A percentile compares a stretch with the other conserved stretches of the same genome.
phyloP scores from a whole-genome alignment of 2,888 invertebrate species.

The Orchesellides sinensis region DNA sequence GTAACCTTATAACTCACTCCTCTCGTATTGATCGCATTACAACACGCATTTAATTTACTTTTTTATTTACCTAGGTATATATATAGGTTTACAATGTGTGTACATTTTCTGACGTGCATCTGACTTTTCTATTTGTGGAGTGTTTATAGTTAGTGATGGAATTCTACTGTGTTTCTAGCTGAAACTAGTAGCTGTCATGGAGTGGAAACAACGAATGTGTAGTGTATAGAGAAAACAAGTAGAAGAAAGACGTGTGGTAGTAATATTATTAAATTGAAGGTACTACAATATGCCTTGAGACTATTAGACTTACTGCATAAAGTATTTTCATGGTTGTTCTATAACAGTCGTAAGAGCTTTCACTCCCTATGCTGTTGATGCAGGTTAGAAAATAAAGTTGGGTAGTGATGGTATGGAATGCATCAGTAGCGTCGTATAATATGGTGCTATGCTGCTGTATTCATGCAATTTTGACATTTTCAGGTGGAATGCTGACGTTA shows the following conservation, averaged over 20 bases:
- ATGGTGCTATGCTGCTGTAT: constrained; percentile 14
- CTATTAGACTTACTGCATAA: too few species aligned
- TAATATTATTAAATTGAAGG: too few species aligned
- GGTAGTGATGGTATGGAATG: constrained; percentile 3
- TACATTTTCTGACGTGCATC: constrained; percentile 26
- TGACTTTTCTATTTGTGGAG: not conserved
- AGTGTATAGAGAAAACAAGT: too few species aligned
- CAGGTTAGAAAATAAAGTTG: too few species aligned
- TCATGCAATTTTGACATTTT: constrained; percentile 64
- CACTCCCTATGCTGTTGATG: too few species aligned
- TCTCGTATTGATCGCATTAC: not conserved
- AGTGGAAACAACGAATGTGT: too few species aligned
- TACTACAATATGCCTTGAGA: too few species aligned
- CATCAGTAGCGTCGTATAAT: not conserved
- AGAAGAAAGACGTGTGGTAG: too few species aligned
- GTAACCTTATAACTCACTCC: too few species aligned
- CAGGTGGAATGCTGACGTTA: constrained; percentile 30
- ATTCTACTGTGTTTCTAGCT: constrained; percentile 39
- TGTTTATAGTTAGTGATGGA: constrained; percentile 43
- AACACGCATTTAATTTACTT: constrained; percentile 31
- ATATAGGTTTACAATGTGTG: constrained; percentile 1
- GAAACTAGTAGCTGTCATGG: constrained; percentile 27
- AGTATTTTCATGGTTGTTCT: too few species aligned
- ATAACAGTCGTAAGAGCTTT: too few species aligned
- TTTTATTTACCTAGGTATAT: constrained; percentile 18